phyloP scores from a whole-genome alignment of 2,797 vertebrate species.

The Squalus acanthias region DNA sequence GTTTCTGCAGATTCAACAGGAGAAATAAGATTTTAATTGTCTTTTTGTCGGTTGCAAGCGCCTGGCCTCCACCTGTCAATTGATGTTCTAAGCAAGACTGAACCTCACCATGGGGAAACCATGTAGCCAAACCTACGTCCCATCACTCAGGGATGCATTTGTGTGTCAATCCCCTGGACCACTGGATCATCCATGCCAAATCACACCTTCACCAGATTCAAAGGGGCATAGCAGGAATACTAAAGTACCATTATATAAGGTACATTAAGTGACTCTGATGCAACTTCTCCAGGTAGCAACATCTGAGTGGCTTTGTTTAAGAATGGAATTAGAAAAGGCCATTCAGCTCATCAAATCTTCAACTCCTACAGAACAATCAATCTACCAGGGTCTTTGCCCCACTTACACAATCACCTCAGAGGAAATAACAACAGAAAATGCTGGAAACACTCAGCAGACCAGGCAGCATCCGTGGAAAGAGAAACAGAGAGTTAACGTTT shows the following conservation, averaged over 20 bases:
- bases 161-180: neutral
- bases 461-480: no score
- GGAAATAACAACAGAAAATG: no score
- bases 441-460: no score
- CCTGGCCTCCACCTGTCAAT: neutral
- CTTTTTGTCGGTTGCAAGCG: neutral
- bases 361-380: neutral
- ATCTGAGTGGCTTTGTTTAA: neutral
- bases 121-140: neutral
- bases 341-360: neutral
- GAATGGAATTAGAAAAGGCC: neutral
- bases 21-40: neutral
- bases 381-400: neutral
- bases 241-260: neutral
- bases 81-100: neutral
- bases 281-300: neutral
- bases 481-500: no score
- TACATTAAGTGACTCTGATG: neutral
- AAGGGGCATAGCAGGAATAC: neutral
- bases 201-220: neutral
- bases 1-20: neutral
- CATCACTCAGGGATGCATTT: neutral
- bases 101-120: neutral
- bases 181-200: neutral
- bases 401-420: neutral